Evolutionary conservation across 2,888 invertebrate genomes (phyloP).

Genomic region (Limenitis camilla): DNA sequence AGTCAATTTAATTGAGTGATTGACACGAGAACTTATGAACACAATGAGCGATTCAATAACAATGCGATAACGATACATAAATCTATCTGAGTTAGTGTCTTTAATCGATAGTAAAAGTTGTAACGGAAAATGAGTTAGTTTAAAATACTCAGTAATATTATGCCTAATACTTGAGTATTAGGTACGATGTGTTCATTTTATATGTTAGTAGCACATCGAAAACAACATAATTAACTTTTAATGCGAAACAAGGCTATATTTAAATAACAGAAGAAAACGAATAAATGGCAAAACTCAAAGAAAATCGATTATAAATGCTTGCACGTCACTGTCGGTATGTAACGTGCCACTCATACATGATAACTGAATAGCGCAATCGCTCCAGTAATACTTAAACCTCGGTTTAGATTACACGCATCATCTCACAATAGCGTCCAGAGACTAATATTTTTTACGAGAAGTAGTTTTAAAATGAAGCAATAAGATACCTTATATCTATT

Average conservation of each 20-base stretch:
- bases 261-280: constrained; percentile 9
- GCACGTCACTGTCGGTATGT: constrained; percentile 11
- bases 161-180: not conserved
- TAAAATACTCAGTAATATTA: not conserved
- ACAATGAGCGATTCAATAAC: constrained; percentile 36
- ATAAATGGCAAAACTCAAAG: constrained; percentile 9
- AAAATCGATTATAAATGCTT: constrained; percentile 17
- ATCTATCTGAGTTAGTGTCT: constrained; percentile 40
- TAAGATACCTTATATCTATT: not conserved
- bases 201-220: not conserved
- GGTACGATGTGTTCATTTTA: not conserved
- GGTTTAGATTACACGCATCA: constrained; percentile 6
- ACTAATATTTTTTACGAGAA: constrained; percentile 1
- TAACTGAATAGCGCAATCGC: constrained; percentile 13
- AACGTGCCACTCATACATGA: constrained; percentile 9
- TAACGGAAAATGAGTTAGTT: not conserved
- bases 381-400: constrained; percentile 6
- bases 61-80: constrained; percentile 43
- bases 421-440: not conserved
- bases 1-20: no score
- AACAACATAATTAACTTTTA: not conserved
- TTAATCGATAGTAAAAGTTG: constrained; percentile 7
- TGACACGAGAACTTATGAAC: no score
- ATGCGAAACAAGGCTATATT: constrained; percentile 1
- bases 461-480: not conserved